phyloP scores from a whole-genome alignment of 1,140 invertebrate species.

The Oryzaephilus surinamensis region DNA sequence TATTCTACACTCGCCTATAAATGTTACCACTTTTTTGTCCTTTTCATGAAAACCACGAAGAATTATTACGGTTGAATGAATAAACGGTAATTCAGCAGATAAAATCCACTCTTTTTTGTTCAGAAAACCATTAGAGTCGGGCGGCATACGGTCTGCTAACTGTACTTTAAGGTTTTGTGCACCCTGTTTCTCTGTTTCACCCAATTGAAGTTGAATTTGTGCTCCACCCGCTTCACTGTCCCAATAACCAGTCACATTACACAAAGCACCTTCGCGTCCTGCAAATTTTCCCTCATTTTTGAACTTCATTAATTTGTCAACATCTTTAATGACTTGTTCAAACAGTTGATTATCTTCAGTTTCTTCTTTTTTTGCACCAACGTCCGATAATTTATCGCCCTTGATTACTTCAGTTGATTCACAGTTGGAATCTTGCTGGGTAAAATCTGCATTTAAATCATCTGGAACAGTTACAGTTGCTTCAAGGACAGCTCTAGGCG shows the following conservation, averaged over 20 bases:
- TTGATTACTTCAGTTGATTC: no score
- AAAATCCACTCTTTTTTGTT: conserved; percentile 18
- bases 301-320: no score
- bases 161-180: conserved; percentile 5
- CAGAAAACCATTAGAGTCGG: conserved; percentile 24
- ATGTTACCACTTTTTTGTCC: conserved; percentile 20
- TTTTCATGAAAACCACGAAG: conserved; percentile 18
- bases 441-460: no score
- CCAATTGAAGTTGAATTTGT: conserved; percentile 17
- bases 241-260: conserved; percentile 26
- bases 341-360: no score
- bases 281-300: no score
- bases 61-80: conserved; percentile 20
- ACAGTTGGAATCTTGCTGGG: no score
- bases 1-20: conserved; percentile 28
- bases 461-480: no score
- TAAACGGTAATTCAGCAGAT: conserved; percentile 17
- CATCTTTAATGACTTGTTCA: no score
- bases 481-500: no score
- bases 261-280: conserved; percentile 17
- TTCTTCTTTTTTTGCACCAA: no score
- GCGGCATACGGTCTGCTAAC: conserved; percentile 10
- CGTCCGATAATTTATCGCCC: no score
- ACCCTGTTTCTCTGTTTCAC: conserved; percentile 3
- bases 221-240: conserved; percentile 25